These are phyloP conservation scores for Argopecten irradians DNA, from an alignment of 1,140 invertebrate genomes.

Conservation along the genomic window DNA sequence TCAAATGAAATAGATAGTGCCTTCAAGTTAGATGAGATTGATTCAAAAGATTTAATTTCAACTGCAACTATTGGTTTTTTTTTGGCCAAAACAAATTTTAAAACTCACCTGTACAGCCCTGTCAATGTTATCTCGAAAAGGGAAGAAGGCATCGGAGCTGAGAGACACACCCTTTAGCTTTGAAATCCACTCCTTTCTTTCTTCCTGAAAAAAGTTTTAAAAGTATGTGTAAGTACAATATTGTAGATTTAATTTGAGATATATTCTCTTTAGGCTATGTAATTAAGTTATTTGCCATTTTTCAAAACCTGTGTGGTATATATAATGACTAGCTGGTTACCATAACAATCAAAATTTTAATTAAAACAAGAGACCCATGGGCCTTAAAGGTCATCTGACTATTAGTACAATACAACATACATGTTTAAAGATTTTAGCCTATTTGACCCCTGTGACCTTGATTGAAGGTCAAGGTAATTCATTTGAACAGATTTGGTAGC, in stretches of 20 bases:
- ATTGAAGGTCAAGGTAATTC: too few relatives aligned
- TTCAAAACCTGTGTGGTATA: too few relatives aligned
- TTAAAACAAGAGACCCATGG: too few relatives aligned
- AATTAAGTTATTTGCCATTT: too few relatives aligned
- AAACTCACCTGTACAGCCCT: constrained; percentile 88
- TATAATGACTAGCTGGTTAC: too few relatives aligned
- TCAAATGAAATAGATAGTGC: not conserved
- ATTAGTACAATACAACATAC: too few relatives aligned
- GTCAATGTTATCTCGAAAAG: constrained; percentile 98
- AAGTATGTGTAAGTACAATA: not conserved
- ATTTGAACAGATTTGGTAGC: too few relatives aligned
- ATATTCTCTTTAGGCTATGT: not conserved
- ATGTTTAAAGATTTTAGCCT: too few relatives aligned
- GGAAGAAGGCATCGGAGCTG: constrained; percentile 99
- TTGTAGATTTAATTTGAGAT: not conserved
- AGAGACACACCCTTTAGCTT: constrained; percentile 91
- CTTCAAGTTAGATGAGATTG: not conserved
- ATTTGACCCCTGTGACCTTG: too few relatives aligned
- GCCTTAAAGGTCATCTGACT: too few relatives aligned
- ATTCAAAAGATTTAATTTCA: not conserved
- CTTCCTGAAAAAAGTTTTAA: constrained; percentile 75
- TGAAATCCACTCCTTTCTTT: constrained; percentile 88
- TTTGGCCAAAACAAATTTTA: too few relatives aligned
- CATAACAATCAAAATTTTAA: too few relatives aligned
- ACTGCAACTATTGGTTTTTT: not conserved